phyloP scores from a whole-genome alignment of 1,140 invertebrate genomes.

The Heliconius congener region DNA sequence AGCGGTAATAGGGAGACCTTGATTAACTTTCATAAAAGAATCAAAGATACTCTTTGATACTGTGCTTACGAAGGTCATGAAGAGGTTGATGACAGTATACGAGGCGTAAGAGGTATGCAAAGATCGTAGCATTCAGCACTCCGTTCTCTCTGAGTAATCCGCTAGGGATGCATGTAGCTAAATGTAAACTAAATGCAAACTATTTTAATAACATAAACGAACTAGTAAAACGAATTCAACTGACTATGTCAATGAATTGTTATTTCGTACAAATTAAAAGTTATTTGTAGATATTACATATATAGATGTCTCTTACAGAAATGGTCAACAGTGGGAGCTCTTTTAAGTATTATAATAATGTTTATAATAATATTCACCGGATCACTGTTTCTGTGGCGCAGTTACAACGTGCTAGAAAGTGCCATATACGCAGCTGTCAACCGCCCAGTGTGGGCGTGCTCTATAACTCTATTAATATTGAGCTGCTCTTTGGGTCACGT shows the following conservation, averaged over 20 bases:
- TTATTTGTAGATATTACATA: too few species aligned
- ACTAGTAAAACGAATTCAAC: background rate
- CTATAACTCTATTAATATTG: conserved; percentile 80
- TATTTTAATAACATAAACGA: too few species aligned
- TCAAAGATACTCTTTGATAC: too few species aligned
- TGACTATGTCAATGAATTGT: background rate
- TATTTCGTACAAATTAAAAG: background rate
- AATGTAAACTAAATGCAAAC: too few species aligned
- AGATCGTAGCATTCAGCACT: too few species aligned
- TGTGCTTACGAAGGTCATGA: too few species aligned
- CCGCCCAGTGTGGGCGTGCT: conserved; percentile 81
- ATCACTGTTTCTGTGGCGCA: conserved; percentile 70
- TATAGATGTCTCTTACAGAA: conserved; percentile 54
- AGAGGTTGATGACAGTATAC: too few species aligned
- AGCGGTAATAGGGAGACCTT: too few species aligned
- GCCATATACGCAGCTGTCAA: conserved; percentile 83
- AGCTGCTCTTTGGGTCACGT: conserved; percentile 81
- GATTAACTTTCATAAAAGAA: too few species aligned
- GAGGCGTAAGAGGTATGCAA: too few species aligned
- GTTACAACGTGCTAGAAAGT: conserved; percentile 74
- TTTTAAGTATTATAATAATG: conserved; percentile 59
- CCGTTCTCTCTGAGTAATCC: too few species aligned
- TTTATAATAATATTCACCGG: conserved; percentile 65
- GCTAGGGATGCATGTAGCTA: too few species aligned
- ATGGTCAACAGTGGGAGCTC: conserved; percentile 50